Base-by-base conservation (phyloP, 2,888 invertebrate genomes). In the Unio pictorum region DNA sequence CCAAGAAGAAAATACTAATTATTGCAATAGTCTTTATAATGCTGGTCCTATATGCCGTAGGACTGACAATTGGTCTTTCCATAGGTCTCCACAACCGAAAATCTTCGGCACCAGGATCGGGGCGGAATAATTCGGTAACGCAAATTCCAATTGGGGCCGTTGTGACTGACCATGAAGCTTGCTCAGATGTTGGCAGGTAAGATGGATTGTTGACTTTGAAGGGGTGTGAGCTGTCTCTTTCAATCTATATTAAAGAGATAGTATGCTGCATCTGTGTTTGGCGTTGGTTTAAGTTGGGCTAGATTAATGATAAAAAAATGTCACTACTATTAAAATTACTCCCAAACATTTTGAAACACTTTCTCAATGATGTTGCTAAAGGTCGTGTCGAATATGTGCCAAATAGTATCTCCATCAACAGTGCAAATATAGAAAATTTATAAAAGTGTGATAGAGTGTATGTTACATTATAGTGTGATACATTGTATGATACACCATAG, bases 171-270 rank as follows among this genome's bases (percentile, higher is more conserved):
- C 78, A 82, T 60, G 79, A 79, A 34, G 75, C 71, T 0, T 84
- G 84, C 59, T 82, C 84, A 5, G 70, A 79, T 17, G 76, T 82
- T 45, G 84, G 84, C 34, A 76, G 81, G 84, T 82, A 70, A 34
- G 71, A 55, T 20, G 55, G 17, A n/a, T 55, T 17, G 26, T 17
- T 55, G n/a, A 55, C 5, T n/a, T 55, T 54, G n/a, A 20, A 64
- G 18, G 6, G 17, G 23, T 55, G 17, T 54, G 30, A 23, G 45
- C 5, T 66, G 30, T 6, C 30, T 57, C 4, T n/a, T 65, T 56
- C 34, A 58, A 26, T 8, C 5, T 55, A 64, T 18, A 8, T 8
- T 18, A 11, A 34, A 54, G 55, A 23, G 15, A 17, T 23, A 64
- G 17, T 28, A 26, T n/a, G 4, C 11, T 26, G 20, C 18, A 23